Conservation (phyloP, 2,113 vertebrate species). For the Fregetta grallaria region DNA sequence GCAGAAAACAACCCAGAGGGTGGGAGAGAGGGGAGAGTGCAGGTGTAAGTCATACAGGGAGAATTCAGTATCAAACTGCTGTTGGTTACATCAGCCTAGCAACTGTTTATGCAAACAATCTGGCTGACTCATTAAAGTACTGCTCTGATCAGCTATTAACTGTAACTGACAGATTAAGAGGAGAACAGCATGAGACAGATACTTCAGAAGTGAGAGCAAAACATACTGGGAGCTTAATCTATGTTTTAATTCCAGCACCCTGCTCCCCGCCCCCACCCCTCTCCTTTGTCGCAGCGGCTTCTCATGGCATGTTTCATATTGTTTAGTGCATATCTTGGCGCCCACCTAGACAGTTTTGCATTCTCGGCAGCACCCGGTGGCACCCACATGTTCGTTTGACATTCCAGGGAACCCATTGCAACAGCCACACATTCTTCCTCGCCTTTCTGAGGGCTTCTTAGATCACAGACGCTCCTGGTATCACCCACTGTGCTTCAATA, state of each 20-base stretch:
- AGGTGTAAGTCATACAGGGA: neutral
- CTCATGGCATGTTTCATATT: neutral
- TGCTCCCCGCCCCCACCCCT: neutral
- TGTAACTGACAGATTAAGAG: conserved; percentile 23
- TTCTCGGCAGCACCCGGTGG: conserved; percentile 45
- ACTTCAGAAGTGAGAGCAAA: conserved; percentile 18
- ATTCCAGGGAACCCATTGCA: conserved; percentile 49
- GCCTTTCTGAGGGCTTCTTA: neutral
- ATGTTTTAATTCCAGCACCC: neutral
- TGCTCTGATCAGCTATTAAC: conserved; percentile 34
- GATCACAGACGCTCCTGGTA: conserved; percentile 24
- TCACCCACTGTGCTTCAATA: conserved; percentile 19
- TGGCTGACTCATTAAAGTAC: conserved; percentile 3
- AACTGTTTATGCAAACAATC: conserved; percentile 20
- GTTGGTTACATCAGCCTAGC: neutral
- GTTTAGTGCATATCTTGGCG: conserved; percentile 23
- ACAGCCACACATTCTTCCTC: conserved; percentile 14
- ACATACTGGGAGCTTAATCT: neutral
- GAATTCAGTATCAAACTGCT: neutral
- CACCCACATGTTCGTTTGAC: conserved; percentile 49
- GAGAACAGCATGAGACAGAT: conserved; percentile 35
- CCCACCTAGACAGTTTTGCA: conserved; percentile 58
- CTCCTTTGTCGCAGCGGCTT: neutral
- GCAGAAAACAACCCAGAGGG: neutral
- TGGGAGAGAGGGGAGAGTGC: neutral